Evolutionary conservation across 1,140 invertebrate species (phyloP).

Genomic region (Goniozus legneri): DNA sequence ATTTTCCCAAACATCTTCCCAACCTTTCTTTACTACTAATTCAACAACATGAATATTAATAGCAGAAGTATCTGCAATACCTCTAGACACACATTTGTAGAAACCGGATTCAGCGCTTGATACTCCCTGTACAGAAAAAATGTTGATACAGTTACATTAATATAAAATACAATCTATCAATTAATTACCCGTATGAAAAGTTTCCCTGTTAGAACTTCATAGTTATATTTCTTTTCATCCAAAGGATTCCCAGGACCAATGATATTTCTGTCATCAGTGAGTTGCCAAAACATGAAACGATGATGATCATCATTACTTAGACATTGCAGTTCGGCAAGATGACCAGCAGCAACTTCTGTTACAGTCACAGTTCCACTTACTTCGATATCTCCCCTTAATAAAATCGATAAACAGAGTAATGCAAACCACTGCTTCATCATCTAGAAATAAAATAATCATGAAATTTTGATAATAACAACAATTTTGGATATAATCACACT

Average conservation of each 20-base stretch:
- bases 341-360: constrained; percentile 57
- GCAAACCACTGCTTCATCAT: constrained; percentile 26
- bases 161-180: constrained; percentile 1
- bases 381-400: constrained; percentile 16
- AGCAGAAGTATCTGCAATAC: constrained; percentile 51
- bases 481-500: no score
- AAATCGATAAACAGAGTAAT: constrained; percentile 25
- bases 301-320: constrained; percentile 64
- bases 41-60: constrained; percentile 58
- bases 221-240: constrained; percentile 65
- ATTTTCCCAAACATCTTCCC: constrained; percentile 44
- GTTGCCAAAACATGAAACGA: constrained; percentile 67
- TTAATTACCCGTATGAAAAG: constrained; percentile 61
- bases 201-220: constrained; percentile 65
- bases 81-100: constrained; percentile 64
- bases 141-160: background rate
- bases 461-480: no score
- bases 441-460: constrained; percentile 25
- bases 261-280: constrained; percentile 55
- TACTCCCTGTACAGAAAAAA: constrained; percentile 53
- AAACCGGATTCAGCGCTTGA: constrained; percentile 60
- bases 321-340: constrained; percentile 60
- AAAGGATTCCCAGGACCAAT: constrained; percentile 62
- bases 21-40: constrained; percentile 58
- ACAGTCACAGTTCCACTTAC: constrained; percentile 35